Base-by-base conservation (phyloP, 2,113 vertebrate genomes). In the Mus spicilegus region DNA sequence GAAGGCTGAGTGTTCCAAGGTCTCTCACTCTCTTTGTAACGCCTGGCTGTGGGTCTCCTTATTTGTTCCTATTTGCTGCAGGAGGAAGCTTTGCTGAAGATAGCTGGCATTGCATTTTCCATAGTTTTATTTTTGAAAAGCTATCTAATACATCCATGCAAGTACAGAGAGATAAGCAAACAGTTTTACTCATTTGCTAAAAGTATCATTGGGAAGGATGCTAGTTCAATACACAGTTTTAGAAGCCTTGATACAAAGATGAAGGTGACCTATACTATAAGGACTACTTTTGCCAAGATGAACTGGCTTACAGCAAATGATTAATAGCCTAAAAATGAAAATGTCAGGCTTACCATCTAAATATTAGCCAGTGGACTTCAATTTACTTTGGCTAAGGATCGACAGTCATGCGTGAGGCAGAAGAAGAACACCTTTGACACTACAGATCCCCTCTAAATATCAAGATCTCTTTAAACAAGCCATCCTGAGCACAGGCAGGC, bases 371-470 rank as follows among this genome's bases (percentile, higher is more conserved):
- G 75, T 51, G 78, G 80, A 89, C 84, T 96, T 93, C 89, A 97
- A 95, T 97, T 96, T 96, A 94, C 95, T 95, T 97, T 90, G 90
- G 95, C 67, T 89, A 95, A 94, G 96, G 87, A 96, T 97, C 94
- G 95, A 67, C 87, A 96, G 91, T 93, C 87, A 95, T 6, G 11
- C n/a, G 36, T 49, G 78, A 87, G 84, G 56, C 89, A 54, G n/a
- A 75, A 75, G 94, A 87, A 90, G 94, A 51, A 46, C 58, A 81
- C 89, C 80, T 92, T 51, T 77, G 89, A 97, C 91, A 87, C 22
- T 0, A 9, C 39, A 87, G 91, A 81, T 95, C 89, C 90, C 75
- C n/a, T 96, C 69, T 90, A 97, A 97, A 97, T 96, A 97, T 96
- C 96, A 97, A 89, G 75, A 49, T 91, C 58, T 95, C 39, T 87